Base-by-base conservation (phyloP, 1,140 invertebrate genomes). In the Caligus rogercresseyi region DNA sequence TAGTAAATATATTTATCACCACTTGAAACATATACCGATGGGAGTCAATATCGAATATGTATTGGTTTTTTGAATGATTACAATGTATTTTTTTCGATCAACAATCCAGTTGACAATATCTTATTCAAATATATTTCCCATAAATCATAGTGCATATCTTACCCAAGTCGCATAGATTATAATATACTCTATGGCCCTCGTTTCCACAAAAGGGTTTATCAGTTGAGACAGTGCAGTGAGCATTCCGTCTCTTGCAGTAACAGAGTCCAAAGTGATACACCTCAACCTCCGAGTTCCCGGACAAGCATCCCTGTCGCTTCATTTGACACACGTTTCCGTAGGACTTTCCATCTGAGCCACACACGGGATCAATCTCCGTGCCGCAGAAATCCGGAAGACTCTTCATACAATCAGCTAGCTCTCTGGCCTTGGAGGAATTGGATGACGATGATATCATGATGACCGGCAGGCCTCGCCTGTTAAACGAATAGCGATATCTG, bases 341-440 rank as follows among this genome's bases (percentile, higher is more conserved):
- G 11, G 77, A 79, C 54, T 74, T 72, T 19, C 73, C 73, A 68
- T 79, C 76, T 20, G 72, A 77, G 11, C 73, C 78, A 68, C 79
- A 81, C 16, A 81, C 77, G 0, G 78, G 77, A 19, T 72, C 67
- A 65, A 76, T 74, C 16, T 77, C 76, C 21, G 68, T 69, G 1
- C 69, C 63, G 66, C 78, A 80, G 25, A 82, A 77, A 69, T 85
- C 83, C 14, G 61, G 64, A 14, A 53, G 53, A 43, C 24, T 16
- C 3, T 43, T 19, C 24, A 25, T 43, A 11, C 21, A 16, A 54
- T 16, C 53, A n/a, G n/a, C n/a, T n/a, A n/a, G n/a, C n/a, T n/a
- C n/a, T n/a, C n/a, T n/a, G n/a, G n/a, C n/a, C n/a, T n/a, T n/a
- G n/a, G n/a, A n/a, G n/a, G n/a, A n/a, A n/a, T 23, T 54, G 11